phyloP scores from a whole-genome alignment of 2,888 invertebrate species.

The Paralinhomoeus sp. region DNA sequence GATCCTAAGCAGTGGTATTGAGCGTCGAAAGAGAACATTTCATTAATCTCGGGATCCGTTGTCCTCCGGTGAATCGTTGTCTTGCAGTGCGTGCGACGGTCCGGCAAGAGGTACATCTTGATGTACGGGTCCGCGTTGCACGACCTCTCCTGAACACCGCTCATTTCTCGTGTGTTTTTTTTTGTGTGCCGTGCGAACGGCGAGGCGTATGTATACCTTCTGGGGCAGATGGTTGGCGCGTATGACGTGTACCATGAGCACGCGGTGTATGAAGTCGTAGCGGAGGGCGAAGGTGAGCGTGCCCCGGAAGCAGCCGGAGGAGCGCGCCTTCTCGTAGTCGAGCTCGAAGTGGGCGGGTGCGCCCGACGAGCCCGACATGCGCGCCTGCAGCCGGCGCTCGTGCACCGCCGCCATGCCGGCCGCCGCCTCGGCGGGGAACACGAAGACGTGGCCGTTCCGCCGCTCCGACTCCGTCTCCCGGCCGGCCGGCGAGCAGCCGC shows the following conservation, averaged over 20 bases:
- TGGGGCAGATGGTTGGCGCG: slow-evolving; percentile 30
- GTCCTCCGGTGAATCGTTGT: slow-evolving; percentile 37
- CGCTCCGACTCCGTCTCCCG: too few relatives aligned
- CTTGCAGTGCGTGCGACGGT: slow-evolving; percentile 60
- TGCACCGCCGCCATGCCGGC: too few relatives aligned
- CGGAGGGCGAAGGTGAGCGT: slow-evolving; percentile 55
- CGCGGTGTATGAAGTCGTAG: slow-evolving; percentile 56
- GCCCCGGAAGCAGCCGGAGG: slow-evolving; percentile 28
- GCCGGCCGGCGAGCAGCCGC: too few relatives aligned
- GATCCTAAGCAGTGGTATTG: slow-evolving; percentile 49
- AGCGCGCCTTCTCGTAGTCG: background rate
- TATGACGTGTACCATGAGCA: slow-evolving; percentile 36
- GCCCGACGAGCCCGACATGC: too few relatives aligned
- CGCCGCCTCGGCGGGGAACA: too few relatives aligned
- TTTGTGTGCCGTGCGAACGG: too few relatives aligned
- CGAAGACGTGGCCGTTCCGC: too few relatives aligned
- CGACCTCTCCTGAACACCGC: slow-evolving; percentile 53
- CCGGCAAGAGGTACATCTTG: slow-evolving; percentile 57
- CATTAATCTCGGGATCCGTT: slow-evolving; percentile 55
- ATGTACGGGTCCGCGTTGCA: slow-evolving; percentile 69
- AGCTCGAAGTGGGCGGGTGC: too few relatives aligned
- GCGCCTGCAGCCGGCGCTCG: too few relatives aligned
- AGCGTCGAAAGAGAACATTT: slow-evolving; percentile 59
- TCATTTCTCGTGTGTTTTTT: too few relatives aligned
- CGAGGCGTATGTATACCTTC: slow-evolving; percentile 42